Percentiles rank a stretch among this genome's conserved stretches.
phyloP scores from a whole-genome alignment of 2,888 invertebrate genomes.

The Ethmia dodecea region DNA sequence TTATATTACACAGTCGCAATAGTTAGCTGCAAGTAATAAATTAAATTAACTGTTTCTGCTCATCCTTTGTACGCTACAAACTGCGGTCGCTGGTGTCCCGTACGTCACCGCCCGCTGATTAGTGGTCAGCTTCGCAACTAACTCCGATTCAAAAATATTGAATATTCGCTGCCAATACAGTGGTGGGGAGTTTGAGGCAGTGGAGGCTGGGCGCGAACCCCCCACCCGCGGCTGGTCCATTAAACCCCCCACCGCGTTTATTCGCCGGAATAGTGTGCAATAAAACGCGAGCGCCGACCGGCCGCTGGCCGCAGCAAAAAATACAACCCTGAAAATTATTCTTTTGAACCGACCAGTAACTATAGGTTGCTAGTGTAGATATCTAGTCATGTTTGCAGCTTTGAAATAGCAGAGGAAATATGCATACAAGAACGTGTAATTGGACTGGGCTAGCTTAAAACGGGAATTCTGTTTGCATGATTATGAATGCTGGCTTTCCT shows the following conservation, averaged over 20 bases:
- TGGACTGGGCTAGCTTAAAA: conserved; percentile 5
- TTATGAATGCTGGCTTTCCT: too few relatives aligned
- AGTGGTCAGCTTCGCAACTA: conserved; percentile 43
- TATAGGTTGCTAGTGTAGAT: background rate
- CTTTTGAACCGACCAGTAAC: conserved; percentile 36
- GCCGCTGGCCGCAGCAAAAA: conserved; percentile 62
- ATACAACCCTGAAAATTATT: conserved; percentile 61
- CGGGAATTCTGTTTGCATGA: too few relatives aligned
- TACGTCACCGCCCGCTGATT: conserved; percentile 51
- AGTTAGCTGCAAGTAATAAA: too few relatives aligned
- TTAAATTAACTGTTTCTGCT: too few relatives aligned
- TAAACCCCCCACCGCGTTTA: conserved; percentile 58
- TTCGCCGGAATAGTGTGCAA: conserved; percentile 72
- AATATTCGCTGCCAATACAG: conserved; percentile 62
- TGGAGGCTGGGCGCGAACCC: conserved; percentile 14
- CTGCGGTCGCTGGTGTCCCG: conserved; percentile 17
- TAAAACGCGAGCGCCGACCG: conserved; percentile 63
- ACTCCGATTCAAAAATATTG: conserved; percentile 62
- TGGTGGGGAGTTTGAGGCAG: conserved; percentile 22
- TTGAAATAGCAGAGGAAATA: conserved; percentile 2
- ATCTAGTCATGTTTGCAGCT: conserved; percentile 7
- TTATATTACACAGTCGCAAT: too few relatives aligned
- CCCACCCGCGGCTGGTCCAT: conserved; percentile 46
- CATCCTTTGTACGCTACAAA: too few relatives aligned
- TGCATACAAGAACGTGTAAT: conserved; percentile 2